phyloP scores from a whole-genome alignment of 2,888 invertebrate species.

The Nysson spinosus region DNA sequence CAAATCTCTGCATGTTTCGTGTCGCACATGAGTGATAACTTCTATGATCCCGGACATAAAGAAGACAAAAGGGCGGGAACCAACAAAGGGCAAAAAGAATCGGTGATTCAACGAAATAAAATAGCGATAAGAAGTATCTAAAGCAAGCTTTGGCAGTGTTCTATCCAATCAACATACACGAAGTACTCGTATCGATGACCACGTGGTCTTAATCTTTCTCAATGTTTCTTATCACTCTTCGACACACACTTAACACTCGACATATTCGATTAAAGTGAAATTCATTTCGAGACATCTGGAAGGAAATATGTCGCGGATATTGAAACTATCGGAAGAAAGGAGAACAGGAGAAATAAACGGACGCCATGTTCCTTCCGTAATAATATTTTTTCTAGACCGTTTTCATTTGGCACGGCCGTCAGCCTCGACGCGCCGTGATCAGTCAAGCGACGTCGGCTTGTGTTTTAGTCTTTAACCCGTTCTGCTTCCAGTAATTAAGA shows the following conservation, averaged over 20 bases:
- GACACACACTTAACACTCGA: too few relatives aligned
- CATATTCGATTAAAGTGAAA: too few relatives aligned
- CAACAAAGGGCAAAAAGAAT: neutral
- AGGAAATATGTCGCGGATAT: too few relatives aligned
- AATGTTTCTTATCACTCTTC: too few relatives aligned
- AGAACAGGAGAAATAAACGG: conserved; percentile 16
- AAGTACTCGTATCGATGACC: too few relatives aligned
- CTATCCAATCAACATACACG: too few relatives aligned
- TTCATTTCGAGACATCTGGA: too few relatives aligned
- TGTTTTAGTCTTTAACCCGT: conserved; percentile 66
- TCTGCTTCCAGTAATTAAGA: conserved; percentile 68
- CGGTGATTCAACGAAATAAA: too few relatives aligned
- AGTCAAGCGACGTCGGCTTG: conserved; percentile 66
- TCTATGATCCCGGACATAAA: conserved; percentile 3
- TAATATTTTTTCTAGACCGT: conserved; percentile 62
- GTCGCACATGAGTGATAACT: conserved; percentile 16
- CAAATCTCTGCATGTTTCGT: conserved; percentile 51
- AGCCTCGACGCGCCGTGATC: conserved; percentile 65
- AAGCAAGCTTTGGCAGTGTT: too few relatives aligned
- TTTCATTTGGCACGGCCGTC: conserved; percentile 66
- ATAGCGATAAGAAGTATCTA: too few relatives aligned
- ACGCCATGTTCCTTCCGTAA: conserved; percentile 50
- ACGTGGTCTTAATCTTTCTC: too few relatives aligned
- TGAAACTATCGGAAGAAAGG: conserved; percentile 1
- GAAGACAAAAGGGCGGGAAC: conserved; percentile 5